Conservation (phyloP, 2,888 invertebrate species). For the Plusia festucae region DNA sequence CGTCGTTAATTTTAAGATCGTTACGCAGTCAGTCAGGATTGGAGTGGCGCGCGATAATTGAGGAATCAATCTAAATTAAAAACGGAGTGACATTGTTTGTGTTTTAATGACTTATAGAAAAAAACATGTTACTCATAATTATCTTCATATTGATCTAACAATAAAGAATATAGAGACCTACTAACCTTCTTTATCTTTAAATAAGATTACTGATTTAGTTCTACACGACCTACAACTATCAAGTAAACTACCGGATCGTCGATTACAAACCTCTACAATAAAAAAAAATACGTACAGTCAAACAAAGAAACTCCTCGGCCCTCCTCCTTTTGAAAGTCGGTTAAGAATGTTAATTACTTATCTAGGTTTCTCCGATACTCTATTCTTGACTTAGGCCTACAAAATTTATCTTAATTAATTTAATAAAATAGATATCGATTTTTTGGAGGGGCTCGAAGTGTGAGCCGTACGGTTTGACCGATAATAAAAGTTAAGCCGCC, state of each 20-base stretch:
- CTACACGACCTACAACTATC: conserved; percentile 25
- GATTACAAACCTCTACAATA: no score
- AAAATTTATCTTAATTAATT: no score
- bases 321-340: no score
- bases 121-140: neutral
- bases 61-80: conserved; percentile 43
- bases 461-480: no score
- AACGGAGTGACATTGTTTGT: conserved; percentile 7
- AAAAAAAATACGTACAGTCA: no score
- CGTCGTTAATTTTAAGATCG: conserved; percentile 55
- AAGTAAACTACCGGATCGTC: conserved; percentile 49
- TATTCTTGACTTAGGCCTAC: no score
- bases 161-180: conserved; percentile 40
- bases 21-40: conserved; percentile 40
- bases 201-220: conserved; percentile 39
- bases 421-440: no score
- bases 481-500: no score
- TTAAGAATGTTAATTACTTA: no score
- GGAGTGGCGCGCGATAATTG: conserved; percentile 32
- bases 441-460: no score
- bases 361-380: no score
- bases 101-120: neutral
- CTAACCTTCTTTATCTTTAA: conserved; percentile 31
- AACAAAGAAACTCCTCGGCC: no score
- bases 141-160: conserved; percentile 20